Percentiles rank a stretch among this genome's conserved stretches.
These are phyloP conservation scores for rabbit (Oryctolagus cuniculus) DNA, from an alignment of 2,113 vertebrate species.

Conservation along the genomic window DNA sequence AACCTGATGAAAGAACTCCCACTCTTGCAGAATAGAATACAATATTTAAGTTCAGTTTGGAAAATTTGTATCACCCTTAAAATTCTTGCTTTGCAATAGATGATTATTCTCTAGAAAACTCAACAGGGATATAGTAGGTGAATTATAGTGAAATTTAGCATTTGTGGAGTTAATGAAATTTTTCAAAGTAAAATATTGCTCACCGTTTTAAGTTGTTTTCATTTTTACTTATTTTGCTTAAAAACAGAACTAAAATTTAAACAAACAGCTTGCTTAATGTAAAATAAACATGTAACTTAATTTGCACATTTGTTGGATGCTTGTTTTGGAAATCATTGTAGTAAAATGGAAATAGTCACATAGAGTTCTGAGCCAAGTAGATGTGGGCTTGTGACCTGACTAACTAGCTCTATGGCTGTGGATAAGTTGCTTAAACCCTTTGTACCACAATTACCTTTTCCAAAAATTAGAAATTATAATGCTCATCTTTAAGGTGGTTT, in stretches of 20 bases:
- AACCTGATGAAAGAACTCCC: constrained; percentile 36
- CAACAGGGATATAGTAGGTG: constrained; percentile 42
- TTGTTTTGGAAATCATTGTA: constrained; percentile 71
- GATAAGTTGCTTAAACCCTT: neutral
- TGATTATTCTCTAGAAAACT: constrained; percentile 62
- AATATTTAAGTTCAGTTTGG: neutral
- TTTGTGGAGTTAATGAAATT: constrained; percentile 64
- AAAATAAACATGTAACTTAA: constrained; percentile 78
- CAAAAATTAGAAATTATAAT: neutral
- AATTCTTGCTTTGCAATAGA: constrained; percentile 64
- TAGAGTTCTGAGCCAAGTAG: neutral
- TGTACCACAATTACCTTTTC: neutral
- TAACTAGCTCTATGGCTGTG: neutral
- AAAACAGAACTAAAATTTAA: constrained; percentile 75
- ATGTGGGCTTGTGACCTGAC: neutral
- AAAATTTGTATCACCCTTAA: constrained; percentile 47
- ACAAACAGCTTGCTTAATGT: constrained; percentile 76
- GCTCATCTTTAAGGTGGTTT: neutral
- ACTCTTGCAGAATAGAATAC: constrained; percentile 33
- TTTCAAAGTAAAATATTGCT: constrained; percentile 72
- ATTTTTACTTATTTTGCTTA: constrained; percentile 79
- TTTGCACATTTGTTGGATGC: constrained; percentile 72
- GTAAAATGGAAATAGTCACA: neutral
- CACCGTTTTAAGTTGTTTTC: constrained; percentile 70
- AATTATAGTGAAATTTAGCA: constrained; percentile 69